Evolutionary conservation across 2,797 vertebrate genomes (phyloP).

Genomic region (Premnoplex brunnescens): DNA sequence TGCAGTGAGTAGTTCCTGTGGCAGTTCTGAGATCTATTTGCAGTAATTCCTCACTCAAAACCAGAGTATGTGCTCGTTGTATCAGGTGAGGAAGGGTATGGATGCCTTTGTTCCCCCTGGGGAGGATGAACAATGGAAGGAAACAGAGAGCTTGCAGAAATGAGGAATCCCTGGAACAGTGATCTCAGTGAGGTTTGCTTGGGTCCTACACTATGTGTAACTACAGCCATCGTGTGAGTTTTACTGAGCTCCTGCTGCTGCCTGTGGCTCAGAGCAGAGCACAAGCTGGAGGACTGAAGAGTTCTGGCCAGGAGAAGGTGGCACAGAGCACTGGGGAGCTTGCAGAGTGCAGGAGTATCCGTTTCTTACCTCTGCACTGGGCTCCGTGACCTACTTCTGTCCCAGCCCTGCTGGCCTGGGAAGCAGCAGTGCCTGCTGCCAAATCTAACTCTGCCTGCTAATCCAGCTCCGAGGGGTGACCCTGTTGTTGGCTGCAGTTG

Average conservation of each 20-base stretch:
- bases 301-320: neutral
- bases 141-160: neutral
- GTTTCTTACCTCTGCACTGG: neutral
- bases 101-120: neutral
- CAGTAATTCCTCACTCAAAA: neutral
- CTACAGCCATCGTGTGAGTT: neutral
- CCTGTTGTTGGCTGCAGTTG: neutral
- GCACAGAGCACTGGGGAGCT: neutral
- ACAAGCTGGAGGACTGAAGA: neutral
- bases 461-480: neutral
- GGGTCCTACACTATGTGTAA: rapidly evolving
- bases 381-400: conserved; percentile 7
- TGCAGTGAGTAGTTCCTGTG: neutral
- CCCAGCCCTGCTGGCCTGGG: neutral
- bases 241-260: neutral
- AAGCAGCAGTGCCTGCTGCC: neutral
- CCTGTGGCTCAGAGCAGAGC: neutral
- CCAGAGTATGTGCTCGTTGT: neutral
- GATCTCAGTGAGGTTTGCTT: neutral
- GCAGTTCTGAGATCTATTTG: neutral
- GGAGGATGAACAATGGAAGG: neutral
- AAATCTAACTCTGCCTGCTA: neutral
- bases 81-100: neutral
- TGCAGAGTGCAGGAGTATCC: neutral
- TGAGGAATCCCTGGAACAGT: neutral